Percentiles rank a stretch among this genome's conserved stretches.
These are phyloP conservation scores for Chascanopsetta lugubris DNA, from an alignment of 2,113 vertebrate genomes.

Conservation along the genomic window DNA sequence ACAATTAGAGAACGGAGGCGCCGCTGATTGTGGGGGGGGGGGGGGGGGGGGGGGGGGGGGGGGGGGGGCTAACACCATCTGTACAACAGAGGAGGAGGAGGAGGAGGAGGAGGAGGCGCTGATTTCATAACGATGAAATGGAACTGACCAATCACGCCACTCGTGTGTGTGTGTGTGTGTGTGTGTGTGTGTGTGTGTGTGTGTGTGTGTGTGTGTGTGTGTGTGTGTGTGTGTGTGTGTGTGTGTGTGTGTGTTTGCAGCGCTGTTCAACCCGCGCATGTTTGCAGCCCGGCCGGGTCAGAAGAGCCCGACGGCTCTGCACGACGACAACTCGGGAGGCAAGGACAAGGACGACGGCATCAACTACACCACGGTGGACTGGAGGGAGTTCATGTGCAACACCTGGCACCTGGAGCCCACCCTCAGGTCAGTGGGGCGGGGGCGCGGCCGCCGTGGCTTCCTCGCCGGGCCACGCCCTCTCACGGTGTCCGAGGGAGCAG, in stretches of 20 bases:
- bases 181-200: too few relatives aligned
- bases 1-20: conserved; percentile 36
- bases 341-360: conserved; percentile 87
- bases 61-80: too few relatives aligned
- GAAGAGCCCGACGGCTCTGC: conserved; percentile 88
- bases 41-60: too few relatives aligned
- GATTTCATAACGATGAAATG: too few relatives aligned
- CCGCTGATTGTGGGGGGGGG: conserved; percentile 18
- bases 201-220: too few relatives aligned
- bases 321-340: conserved; percentile 82
- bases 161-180: too few relatives aligned
- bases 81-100: too few relatives aligned
- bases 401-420: conserved; percentile 99
- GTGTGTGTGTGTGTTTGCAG: conserved; percentile 64
- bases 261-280: conserved; percentile 92
- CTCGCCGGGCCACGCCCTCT: conserved; percentile 55
- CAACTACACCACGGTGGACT: conserved; percentile 95
- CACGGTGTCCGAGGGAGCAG: too few relatives aligned
- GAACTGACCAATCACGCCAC: too few relatives aligned
- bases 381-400: conserved; percentile 99
- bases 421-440: conserved; percentile 92
- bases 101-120: too few relatives aligned
- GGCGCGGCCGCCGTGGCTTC: too few relatives aligned
- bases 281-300: conserved; percentile 90
- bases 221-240: too few relatives aligned